These are phyloP conservation scores for Oegoconia quadripuncta DNA, from an alignment of 2,888 invertebrate species.

Conservation along the genomic window DNA sequence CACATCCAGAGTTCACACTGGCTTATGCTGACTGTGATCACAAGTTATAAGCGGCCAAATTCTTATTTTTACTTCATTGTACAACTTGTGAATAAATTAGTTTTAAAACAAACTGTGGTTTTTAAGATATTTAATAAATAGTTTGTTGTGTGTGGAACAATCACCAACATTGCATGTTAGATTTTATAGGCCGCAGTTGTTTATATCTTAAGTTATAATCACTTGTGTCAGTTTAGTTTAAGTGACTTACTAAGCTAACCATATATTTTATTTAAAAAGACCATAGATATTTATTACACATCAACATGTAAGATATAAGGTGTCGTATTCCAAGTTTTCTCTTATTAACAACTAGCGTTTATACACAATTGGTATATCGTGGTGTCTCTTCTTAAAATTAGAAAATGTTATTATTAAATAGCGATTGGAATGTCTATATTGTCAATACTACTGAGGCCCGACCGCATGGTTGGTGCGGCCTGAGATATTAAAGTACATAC, in stretches of 20 bases:
- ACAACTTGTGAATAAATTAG: too few relatives aligned
- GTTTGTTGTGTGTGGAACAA: too few relatives aligned
- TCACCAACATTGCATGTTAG: too few relatives aligned
- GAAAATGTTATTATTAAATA: slow-evolving; percentile 52
- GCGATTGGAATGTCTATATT: slow-evolving; percentile 66
- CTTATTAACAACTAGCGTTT: slow-evolving; percentile 44
- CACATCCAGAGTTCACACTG: too few relatives aligned
- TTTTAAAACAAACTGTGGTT: too few relatives aligned
- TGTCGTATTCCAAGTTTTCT: slow-evolving; percentile 16
- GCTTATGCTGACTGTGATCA: too few relatives aligned
- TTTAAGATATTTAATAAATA: too few relatives aligned
- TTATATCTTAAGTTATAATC: slow-evolving; percentile 9
- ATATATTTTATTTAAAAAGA: slow-evolving; percentile 13
- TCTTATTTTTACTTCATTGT: too few relatives aligned
- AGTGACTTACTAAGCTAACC: slow-evolving; percentile 9
- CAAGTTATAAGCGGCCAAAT: too few relatives aligned
- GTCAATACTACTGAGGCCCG: slow-evolving; percentile 68
- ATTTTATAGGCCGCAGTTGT: too few relatives aligned
- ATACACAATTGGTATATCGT: slow-evolving; percentile 52
- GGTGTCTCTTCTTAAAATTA: slow-evolving; percentile 51
- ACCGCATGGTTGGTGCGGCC: slow-evolving; percentile 35
- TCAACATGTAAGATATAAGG: slow-evolving; percentile 15
- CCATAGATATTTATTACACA: slow-evolving; percentile 15
- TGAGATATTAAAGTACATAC: slow-evolving; percentile 40
- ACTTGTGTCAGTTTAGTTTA: slow-evolving; percentile 16